Percentiles rank a stretch among this genome's conserved stretches.
phyloP scores from a whole-genome alignment of 2,113 vertebrate species.

The Raja brachyura region DNA sequence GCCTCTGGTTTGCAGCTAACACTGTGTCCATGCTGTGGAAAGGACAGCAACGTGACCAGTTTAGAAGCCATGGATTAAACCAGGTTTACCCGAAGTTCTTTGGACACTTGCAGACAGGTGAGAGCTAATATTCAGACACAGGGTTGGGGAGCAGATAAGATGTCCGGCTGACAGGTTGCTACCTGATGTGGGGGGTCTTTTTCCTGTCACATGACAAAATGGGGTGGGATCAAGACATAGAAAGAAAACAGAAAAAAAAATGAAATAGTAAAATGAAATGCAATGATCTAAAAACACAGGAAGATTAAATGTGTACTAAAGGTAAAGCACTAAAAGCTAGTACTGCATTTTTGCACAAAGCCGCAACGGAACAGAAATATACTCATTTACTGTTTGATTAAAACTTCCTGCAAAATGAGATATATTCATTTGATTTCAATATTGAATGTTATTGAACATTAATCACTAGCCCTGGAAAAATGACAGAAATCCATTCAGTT shows the following conservation, averaged over 20 bases:
- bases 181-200: conserved; percentile 75
- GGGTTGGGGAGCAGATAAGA: conserved; percentile 54
- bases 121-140: conserved; percentile 32
- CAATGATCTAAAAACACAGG: conserved; percentile 54
- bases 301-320: conserved; percentile 31
- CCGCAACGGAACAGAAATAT: not conserved
- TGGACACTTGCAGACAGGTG: conserved; percentile 35
- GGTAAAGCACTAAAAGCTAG: not conserved
- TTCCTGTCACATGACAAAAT: conserved; percentile 78
- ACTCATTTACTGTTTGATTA: not conserved
- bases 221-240: conserved; percentile 60
- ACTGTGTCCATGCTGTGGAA: conserved; percentile 25
- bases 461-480: not conserved
- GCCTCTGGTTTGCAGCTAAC: conserved; percentile 11
- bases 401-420: not conserved
- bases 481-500: not conserved
- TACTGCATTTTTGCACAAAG: not conserved
- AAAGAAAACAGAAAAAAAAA: conserved; percentile 35
- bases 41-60: conserved; percentile 12
- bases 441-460: not conserved
- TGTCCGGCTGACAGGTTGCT: conserved; percentile 55
- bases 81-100: conserved; percentile 34
- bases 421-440: not conserved
- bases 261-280: conserved; percentile 40
- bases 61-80: conserved; percentile 22